Base-by-base conservation (phyloP, 1,140 invertebrate genomes). In the Bombus cullumanus region DNA sequence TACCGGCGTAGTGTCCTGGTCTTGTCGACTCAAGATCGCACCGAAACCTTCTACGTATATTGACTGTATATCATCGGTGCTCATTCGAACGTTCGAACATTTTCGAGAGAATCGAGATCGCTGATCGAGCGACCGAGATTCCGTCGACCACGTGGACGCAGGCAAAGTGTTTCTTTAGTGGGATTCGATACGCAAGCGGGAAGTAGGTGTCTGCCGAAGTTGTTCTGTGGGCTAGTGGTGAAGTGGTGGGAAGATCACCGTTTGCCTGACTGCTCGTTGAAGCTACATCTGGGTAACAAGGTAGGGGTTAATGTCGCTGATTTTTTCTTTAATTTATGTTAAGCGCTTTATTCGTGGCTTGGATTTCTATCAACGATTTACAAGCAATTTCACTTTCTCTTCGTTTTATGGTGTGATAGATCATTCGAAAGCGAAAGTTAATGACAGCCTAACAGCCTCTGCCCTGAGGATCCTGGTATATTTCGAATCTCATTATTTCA, bases 211-310 rank as follows among this genome's bases (percentile, higher is more conserved):
- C 39, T 41, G 18, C 28, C 31, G 31, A 62, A 64, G 59, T 81
- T 88, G 66, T 47, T 84, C 74, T 77, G 87, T 88, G 81, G 72
- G 2, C 53, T 76, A 88, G 81, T 89, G 77, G 72, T 81, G 34
- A 88, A 89, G 78, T 78, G 83, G 66, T 74, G 76, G 74, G 18
- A 47, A 43, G 66, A 43, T 34, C 43, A 18, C 9, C 13, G 37
- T 37, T 43, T n/a, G 31, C 25, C 57, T 72, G 47, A 12, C 37
- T 31, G 81, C 31, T 28, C 37, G 34, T 37, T 28, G 25, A 39
- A 25, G 39, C 53, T 73, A 34, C n/a, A 34, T n/a, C 39, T 37
- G 47, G 28, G 18, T 15, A 86, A 75, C 34, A 78, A 89, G 87
- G 88, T 88, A 88, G 62, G 86, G 53, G 25, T 57, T 34, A 37